phyloP scores from a whole-genome alignment of 2,113 vertebrate species.

The Marcusenius ussheri region DNA sequence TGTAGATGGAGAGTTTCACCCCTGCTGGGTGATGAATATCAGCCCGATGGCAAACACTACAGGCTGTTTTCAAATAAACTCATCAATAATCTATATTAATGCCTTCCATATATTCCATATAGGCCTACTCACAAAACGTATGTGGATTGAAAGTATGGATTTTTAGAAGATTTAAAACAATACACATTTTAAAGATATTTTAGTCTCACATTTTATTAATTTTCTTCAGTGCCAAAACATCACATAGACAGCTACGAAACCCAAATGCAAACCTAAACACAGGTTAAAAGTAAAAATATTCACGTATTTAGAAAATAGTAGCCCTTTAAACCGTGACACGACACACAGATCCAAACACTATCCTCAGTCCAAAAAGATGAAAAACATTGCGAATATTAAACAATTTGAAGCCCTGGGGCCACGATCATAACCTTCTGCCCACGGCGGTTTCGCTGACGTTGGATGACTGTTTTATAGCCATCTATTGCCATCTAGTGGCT shows the following conservation, averaged over 20 bases:
- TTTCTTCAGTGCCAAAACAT: constrained; percentile 38
- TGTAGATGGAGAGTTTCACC: neutral
- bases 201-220: constrained; percentile 39
- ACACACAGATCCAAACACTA: constrained; percentile 36
- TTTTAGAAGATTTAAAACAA: neutral
- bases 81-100: neutral
- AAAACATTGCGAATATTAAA: neutral
- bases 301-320: constrained; percentile 50
- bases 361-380: constrained; percentile 9
- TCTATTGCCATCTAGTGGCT: constrained; percentile 13
- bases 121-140: neutral
- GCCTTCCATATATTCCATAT: neutral
- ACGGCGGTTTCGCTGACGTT: neutral
- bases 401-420: neutral
- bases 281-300: constrained; percentile 1
- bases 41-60: neutral
- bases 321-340: constrained; percentile 61
- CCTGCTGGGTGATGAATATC: neutral
- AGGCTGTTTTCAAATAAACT: neutral
- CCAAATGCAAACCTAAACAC: constrained; percentile 44
- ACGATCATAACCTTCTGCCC: neutral
- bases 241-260: constrained; percentile 38
- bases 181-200: neutral
- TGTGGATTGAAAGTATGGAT: neutral
- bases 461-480: neutral